Evolutionary conservation across 2,797 vertebrate species (phyloP).

Genomic region (Cuculus canorus): DNA sequence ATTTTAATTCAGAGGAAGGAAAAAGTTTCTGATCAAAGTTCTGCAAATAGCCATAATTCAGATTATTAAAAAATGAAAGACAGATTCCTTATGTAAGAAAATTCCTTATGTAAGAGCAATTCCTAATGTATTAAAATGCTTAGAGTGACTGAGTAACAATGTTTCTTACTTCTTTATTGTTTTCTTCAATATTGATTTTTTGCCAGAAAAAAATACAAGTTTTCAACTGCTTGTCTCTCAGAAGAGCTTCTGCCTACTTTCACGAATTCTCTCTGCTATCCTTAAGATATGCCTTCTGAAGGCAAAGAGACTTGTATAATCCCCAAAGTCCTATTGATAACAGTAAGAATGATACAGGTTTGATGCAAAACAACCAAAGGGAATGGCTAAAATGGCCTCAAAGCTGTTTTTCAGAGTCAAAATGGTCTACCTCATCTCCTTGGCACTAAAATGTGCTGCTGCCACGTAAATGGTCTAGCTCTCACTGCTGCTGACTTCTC

Average conservation of each 20-base stretch:
- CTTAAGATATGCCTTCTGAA: not conserved
- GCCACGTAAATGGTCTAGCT: not conserved
- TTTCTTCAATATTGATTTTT: not conserved
- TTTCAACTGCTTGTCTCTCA: not conserved
- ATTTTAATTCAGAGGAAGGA: not conserved
- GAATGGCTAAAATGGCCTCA: constrained; percentile 8
- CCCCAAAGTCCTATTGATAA: not conserved
- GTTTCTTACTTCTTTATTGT: not conserved
- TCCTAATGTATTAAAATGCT: not conserved
- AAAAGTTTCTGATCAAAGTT: not conserved
- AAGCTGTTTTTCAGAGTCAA: not conserved
- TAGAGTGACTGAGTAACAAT: not conserved
- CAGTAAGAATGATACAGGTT: not conserved
- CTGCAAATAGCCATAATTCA: not conserved
- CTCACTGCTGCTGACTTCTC: not conserved
- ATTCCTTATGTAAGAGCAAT: not conserved
- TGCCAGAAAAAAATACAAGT: not conserved
- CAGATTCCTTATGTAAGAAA: not conserved
- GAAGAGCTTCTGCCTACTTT: not conserved
- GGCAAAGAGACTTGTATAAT: not conserved
- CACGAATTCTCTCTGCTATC: not conserved
- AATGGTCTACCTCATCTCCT: not conserved
- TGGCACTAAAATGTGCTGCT: constrained; percentile 11
- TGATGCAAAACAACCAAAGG: not conserved
- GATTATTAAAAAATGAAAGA: not conserved